phyloP scores from a whole-genome alignment of 2,888 invertebrate genomes.

The Globia sparganii region DNA sequence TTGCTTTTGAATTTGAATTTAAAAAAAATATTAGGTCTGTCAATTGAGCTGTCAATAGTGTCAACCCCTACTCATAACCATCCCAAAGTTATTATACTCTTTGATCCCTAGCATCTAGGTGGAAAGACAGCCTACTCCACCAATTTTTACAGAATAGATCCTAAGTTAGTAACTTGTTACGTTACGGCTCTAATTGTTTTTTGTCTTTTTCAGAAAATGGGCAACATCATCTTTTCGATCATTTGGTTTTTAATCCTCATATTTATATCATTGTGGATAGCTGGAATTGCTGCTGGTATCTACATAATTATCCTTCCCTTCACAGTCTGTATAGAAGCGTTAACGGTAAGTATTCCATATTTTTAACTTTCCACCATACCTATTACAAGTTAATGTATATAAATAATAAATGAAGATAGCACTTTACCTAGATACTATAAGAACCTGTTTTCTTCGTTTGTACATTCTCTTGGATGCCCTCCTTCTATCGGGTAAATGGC shows the following conservation, averaged over 20 bases:
- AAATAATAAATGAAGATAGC: neutral
- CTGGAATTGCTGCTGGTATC: slow-evolving; percentile 92
- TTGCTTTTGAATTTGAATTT: too few relatives aligned
- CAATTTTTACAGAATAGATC: neutral
- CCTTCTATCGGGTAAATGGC: too few relatives aligned
- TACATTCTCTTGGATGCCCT: neutral
- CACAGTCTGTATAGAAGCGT: slow-evolving; percentile 92
- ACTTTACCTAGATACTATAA: too few relatives aligned
- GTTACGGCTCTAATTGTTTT: neutral
- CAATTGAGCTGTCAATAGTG: neutral
- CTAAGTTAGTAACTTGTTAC: neutral
- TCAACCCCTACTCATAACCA: neutral
- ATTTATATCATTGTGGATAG: slow-evolving; percentile 92
- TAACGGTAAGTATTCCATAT: slow-evolving; percentile 90
- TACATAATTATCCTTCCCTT: slow-evolving; percentile 93
- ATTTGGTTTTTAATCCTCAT: slow-evolving; percentile 81
- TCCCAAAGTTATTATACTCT: too few relatives aligned
- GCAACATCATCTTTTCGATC: neutral
- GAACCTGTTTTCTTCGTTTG: neutral
- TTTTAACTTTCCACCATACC: neutral
- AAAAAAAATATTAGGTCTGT: too few relatives aligned
- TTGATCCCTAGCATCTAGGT: neutral
- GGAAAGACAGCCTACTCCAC: neutral
- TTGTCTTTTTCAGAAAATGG: slow-evolving; percentile 39
- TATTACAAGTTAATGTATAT: neutral